Evolutionary conservation across 2,113 vertebrate genomes (phyloP), one percentile per base, ranked within the genome.

Genomic region (Aphyosemion australe): DNA sequence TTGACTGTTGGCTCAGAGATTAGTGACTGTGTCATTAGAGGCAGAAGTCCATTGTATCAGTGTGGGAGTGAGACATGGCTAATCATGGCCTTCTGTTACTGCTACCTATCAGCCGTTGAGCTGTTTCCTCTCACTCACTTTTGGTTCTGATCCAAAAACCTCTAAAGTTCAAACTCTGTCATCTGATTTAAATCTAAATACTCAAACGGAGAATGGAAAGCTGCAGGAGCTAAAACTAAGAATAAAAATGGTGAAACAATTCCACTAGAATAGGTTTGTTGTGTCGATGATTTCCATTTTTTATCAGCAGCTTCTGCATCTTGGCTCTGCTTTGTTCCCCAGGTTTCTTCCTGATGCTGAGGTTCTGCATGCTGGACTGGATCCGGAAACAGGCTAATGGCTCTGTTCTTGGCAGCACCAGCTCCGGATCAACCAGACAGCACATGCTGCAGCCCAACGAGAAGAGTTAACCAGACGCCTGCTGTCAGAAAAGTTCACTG

Each of bases 271-370:
- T 37, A 10, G 9, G 34, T 37, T 37, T 37, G 34, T 37, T 26
- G 26, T 26, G 26, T 26, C 26, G 26, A 26, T 5, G 26, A 1
- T 26, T 4, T 5, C 1, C 34, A 37, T 6, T 8, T 26, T 37
- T 37, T 37, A 37, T 37, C 34, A 7, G 34, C 9, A 2, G 34
- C 34, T 37, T 6, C 34, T 37, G 34, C 34, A n/a, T n/a, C 21
- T 16, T 62, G 46, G 19, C 65, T 64, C n/a, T 61, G 12, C 0
- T 56, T 34, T 78, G 14, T 68, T n/a, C 15, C 6, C 18, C 88
- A 94, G 93, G 93, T 0, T 92, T 94, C 76, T 73, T 93, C 56
- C 69, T 94, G 53, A 89, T 92, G 89, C 66, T 94, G 66, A 88
- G 93, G 19, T 91, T 89, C 87, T 90, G 12, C 42, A 19, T 87